Conservation (phyloP, 2,888 invertebrate species). For the Andrena camellia region DNA sequence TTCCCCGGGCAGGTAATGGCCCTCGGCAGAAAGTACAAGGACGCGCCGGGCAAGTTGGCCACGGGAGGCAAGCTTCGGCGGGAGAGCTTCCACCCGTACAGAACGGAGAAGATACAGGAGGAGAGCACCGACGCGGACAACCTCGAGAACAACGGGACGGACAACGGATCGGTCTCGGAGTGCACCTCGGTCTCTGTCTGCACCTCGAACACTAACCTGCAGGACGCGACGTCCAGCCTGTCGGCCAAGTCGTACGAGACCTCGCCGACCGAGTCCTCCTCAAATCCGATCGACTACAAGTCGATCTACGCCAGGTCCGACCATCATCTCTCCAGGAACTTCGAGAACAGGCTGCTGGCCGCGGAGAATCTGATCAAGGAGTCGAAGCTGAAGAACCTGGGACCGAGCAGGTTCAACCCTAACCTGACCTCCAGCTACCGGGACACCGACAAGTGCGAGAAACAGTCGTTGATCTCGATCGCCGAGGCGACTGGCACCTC, state of each 20-base stretch:
- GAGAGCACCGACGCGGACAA: conserved; percentile 66
- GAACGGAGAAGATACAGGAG: conserved; percentile 81
- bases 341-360: conserved; percentile 80
- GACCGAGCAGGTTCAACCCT: conserved; percentile 70
- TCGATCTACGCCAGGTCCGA: conserved; percentile 66
- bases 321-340: conserved; percentile 68
- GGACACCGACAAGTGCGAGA: conserved; percentile 80
- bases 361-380: conserved; percentile 83
- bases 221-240: conserved; percentile 71
- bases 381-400: conserved; percentile 79
- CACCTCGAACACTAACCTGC: conserved; percentile 69
- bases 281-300: conserved; percentile 74
- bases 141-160: conserved; percentile 40
- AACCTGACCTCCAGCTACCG: conserved; percentile 78
- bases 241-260: conserved; percentile 78
- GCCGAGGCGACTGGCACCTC: conserved; percentile 67
- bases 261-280: conserved; percentile 77
- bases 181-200: conserved; percentile 63
- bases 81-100: conserved; percentile 73
- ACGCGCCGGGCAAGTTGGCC: conserved; percentile 63
- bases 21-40: conserved; percentile 77
- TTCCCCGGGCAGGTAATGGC: conserved; percentile 56
- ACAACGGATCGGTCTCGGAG: conserved; percentile 66
- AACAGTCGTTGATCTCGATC: conserved; percentile 74
- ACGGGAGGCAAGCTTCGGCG: conserved; percentile 60